Base-by-base conservation (phyloP, 2,797 vertebrate genomes). In the Chloroceryle inda region DNA sequence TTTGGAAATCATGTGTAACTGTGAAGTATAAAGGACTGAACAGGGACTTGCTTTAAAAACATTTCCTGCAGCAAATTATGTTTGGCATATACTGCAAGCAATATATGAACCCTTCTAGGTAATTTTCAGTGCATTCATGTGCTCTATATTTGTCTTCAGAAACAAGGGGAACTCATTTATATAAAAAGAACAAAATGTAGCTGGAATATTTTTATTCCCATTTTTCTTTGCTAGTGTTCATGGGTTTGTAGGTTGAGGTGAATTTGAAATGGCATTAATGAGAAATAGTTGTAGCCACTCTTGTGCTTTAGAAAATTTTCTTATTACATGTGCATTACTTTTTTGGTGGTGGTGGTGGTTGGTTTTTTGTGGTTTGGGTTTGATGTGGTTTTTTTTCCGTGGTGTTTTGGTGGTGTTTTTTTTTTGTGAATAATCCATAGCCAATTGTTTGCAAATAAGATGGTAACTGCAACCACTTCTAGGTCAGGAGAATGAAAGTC, bases 61-160 rank as follows among this genome's bases (percentile, higher is more conserved):
- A 53, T 83, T 93, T 78, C 64, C 69, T 92, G 61, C 35, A 88
- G 87, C 62, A 81, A 75, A 89, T 92, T 89, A 59, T 59, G n/a
- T 66, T 91, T 92, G 94, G 69, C 53, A 38, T 78, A 22, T 64
- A 49, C 20, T 72, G 24, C 38, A 47, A 92, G 72, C 91, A 92
- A 92, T 89, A 83, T 81, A 86, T 62, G 62, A 94, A 31, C 61
- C n/a, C 49, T 83, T 91, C 66, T 85, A 85, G 86, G 68, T 91
- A 80, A 87, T 85, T 53, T 83, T 85, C 33, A 80, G 49, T 78
- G 24, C 5, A 2, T 91, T 91, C 35, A 27, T 83, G 56, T 91
- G 61, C 10, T 89, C 78, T 92, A 18, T 85, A 77, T 94, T 96
- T 94, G 72, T 69, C 68, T 50, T 87, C 76, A 68, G 94, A 89